Evolutionary conservation across 2,888 invertebrate genomes (phyloP), one percentile per base, ranked within the genome.

Genomic region (Drosophila rellima): DNA sequence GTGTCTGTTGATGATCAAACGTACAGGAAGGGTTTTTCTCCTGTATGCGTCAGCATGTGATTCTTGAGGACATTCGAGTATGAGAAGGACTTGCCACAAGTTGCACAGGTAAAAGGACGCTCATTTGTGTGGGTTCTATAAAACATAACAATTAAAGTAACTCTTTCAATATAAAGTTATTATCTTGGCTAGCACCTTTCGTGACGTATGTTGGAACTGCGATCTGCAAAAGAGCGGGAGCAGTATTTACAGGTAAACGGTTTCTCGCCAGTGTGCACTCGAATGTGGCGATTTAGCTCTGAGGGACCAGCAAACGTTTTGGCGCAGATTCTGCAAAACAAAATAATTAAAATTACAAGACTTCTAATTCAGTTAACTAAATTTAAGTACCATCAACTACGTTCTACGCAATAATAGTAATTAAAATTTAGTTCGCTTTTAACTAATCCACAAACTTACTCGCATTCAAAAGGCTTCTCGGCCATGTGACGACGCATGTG

Each of bases 171-270:
- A 3, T 42, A 15, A 18, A 13, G 1, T 26, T 3, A 31, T 18
- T 20, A 23, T 4, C 11, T 20, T 7, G 6, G 1, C 8, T n/a
- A 3, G n/a, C 39, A 92, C 92, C 92, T 86, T 85, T 93, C 93
- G 55, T 93, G 93, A 13, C 93, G 92, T 48, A 93, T 92, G 47
- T 92, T 91, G 15, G 92, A 92, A 39, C 93, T 93, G 33, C 92
- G 92, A 89, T 93, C 93, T 6, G 92, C 91, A 80, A 93, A 93
- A 15, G 88, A 90, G 20, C 93, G 85, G 13, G 90, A 90, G 70
- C 93, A 93, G 61, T 88, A 93, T 75, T 91, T 90, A 63, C 93
- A 93, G 2, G 80, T 83, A 57, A 91, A 93, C 0, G 93, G 93
- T 56, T 92, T 91, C 29, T 92, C 91, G 1, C 93, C 92, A 0